phyloP scores from a whole-genome alignment of 2,797 vertebrate genomes.

The Sardinella longiceps region DNA sequence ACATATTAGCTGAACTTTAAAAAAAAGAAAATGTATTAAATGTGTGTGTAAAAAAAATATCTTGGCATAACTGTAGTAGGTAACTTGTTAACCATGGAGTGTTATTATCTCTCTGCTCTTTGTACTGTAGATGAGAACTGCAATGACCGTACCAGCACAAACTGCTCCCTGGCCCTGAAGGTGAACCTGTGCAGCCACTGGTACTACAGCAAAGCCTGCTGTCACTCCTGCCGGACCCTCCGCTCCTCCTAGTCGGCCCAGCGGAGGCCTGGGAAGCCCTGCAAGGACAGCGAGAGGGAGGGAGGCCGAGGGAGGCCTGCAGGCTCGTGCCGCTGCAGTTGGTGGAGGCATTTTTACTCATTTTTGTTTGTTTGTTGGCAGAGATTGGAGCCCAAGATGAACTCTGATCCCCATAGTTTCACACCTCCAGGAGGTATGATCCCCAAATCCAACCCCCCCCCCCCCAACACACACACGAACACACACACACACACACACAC shows the following conservation, averaged over 20 bases:
- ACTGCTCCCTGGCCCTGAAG: slow-evolving; percentile 95
- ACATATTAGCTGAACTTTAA: no score
- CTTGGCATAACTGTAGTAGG: no score
- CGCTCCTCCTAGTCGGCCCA: slow-evolving; percentile 65
- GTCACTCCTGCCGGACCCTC: slow-evolving; percentile 85
- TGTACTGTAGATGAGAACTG: slow-evolving; percentile 90
- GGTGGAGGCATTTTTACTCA: not conserved
- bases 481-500: no score
- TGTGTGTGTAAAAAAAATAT: no score
- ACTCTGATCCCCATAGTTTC: not conserved
- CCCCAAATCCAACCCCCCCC: not conserved
- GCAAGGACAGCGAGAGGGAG: not conserved
- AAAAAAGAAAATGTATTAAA: no score
- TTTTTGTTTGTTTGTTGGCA: not conserved
- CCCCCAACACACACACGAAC: no score
- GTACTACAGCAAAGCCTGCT: slow-evolving; percentile 99
- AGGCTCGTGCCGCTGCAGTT: not conserved
- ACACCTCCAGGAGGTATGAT: not conserved
- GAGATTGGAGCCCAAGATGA: slow-evolving; percentile 4
- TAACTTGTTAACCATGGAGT: not conserved
- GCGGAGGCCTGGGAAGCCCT: not conserved
- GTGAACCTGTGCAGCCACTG: slow-evolving; percentile 97
- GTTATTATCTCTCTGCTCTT: not conserved
- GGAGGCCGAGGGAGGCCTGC: no score
- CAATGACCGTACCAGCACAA: slow-evolving; percentile 93